phyloP scores from a whole-genome alignment of 1,140 invertebrate species.

The Sinonovacula constricta region DNA sequence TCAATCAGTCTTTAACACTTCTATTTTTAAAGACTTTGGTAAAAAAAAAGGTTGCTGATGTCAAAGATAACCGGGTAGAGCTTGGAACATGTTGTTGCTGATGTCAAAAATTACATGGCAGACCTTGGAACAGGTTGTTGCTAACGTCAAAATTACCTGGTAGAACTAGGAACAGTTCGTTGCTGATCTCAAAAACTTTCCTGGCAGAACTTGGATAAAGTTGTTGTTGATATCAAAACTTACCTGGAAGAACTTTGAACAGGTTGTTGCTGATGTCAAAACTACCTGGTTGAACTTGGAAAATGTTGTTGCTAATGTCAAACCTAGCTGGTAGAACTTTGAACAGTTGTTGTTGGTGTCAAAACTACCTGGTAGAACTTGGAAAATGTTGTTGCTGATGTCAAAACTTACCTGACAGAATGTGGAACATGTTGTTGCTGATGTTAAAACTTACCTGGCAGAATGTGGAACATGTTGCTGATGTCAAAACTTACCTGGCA shows the following conservation, averaged over 20 bases:
- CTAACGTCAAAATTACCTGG: not conserved
- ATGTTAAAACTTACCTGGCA: conserved; percentile 9
- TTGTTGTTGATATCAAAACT: conserved; percentile 5
- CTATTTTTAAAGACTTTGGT: too few relatives aligned
- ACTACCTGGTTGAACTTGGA: conserved; percentile 6
- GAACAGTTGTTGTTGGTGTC: not conserved
- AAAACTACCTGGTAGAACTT: conserved; percentile 7
- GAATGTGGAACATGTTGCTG: not conserved
- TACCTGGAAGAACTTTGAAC: conserved; percentile 56
- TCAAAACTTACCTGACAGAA: not conserved
- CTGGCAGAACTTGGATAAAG: not conserved
- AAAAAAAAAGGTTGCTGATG: not conserved
- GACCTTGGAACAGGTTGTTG: not conserved
- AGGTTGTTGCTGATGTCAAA: conserved; percentile 57
- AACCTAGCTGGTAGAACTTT: not conserved
- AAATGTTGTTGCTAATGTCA: not conserved
- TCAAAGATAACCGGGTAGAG: not conserved
- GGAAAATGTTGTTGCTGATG: not conserved
- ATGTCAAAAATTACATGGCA: conserved; percentile 7
- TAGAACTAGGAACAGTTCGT: not conserved
- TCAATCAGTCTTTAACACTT: too few relatives aligned
- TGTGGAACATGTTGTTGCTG: not conserved
- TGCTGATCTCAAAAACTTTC: not conserved
- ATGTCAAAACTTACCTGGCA: conserved; percentile 55
- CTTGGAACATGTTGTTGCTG: not conserved